Base-by-base conservation (phyloP, 2,797 vertebrate genomes). In the Vipera ursinii region DNA sequence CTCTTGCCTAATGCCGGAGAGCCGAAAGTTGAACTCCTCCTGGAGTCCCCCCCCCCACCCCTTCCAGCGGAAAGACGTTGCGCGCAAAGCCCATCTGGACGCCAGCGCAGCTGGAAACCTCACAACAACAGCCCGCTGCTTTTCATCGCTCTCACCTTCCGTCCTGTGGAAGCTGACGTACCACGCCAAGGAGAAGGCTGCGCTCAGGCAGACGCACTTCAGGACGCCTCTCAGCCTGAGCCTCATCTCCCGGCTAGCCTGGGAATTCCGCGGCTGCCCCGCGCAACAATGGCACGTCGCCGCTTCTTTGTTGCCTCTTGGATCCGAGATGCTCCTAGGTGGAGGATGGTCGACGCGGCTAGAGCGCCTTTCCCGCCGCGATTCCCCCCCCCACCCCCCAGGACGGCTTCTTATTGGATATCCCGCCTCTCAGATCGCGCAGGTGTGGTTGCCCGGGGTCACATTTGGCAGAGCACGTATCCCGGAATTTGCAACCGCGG, bases 191-290 rank as follows among this genome's bases (percentile, higher is more conserved):
- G 95, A 93, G 56, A 94, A 48, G 82, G 93, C 89, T 5, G 89
- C 92, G 3, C 95, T 90, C 26, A 97, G 89, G 90, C 93, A 96
- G 85, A 96, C 90, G 22, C 55, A 63, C n/a, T 93, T 14, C 92
- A 97, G 78, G 4, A 96, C 56, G 32, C 86, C 63, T 24, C 93
- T 69, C 17, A 3, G 69, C 88, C 93, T 92, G 53, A 96, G 89
- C 96, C 96, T 92, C 97, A 97, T 97, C 92, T 95, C 96, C 96
- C 90, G 86, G 51, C 90, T 87, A 88, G 87, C 24, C 61, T 38
- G 26, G 2, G 5, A 53, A 48, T 61, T 53, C 57, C 51, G 26
- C 89, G 10, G 88, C 56, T 24, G 56, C 20, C 32, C 26, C 28
- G 55, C 82, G 28, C 51, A 32, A 38, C 88, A 12, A 61, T 14